Base-by-base conservation (phyloP, 2,888 invertebrate genomes). In the Diaphora mendica region DNA sequence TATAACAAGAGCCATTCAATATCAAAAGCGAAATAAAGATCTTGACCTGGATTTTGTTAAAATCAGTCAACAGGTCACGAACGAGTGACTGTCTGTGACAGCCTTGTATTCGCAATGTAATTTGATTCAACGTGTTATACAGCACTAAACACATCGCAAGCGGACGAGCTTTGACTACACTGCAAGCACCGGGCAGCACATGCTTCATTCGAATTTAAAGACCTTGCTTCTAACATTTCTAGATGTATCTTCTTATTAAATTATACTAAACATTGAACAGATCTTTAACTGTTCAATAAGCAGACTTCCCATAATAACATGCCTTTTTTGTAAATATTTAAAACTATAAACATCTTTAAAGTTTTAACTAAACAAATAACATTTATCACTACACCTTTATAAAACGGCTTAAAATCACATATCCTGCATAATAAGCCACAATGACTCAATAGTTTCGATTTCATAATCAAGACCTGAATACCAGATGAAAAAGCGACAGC, bases 21-120 rank as follows among this genome's bases (percentile, higher is more conserved):
- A 92, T 91, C 86, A 91, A 91, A 91, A 90, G 87, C 88, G 86
- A 91, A 92, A 91, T 92, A 92, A 94, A 93, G 94, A 93, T 94
- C 95, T 95, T 95, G 95, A 94, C 95, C 95, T 91, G 91, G 89
- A 91, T 94, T 91, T 88, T 87, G 88, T 91, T 91, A 91, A 93
- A 94, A 93, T 94, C 94, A 94, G 94, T 93, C 93, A 94, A 90
- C 93, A 88, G 95, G 95, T 95, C 94, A 95, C 91, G 95, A 94
- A 93, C 94, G 91, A 94, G 93, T 93, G 94, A 94, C 93, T 93
- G 90, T 88, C 89, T 88, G 91, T 90, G 90, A 91, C 91, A 94
- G 90, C 94, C 94, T 94, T 94, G 94, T 90, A 87, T 87, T 86
- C 84, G 88, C 86, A 89, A 88, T 89, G 90, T 90, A 89, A 91